Base-by-base conservation (phyloP, 2,888 invertebrate genomes). In the Timema podura region DNA sequence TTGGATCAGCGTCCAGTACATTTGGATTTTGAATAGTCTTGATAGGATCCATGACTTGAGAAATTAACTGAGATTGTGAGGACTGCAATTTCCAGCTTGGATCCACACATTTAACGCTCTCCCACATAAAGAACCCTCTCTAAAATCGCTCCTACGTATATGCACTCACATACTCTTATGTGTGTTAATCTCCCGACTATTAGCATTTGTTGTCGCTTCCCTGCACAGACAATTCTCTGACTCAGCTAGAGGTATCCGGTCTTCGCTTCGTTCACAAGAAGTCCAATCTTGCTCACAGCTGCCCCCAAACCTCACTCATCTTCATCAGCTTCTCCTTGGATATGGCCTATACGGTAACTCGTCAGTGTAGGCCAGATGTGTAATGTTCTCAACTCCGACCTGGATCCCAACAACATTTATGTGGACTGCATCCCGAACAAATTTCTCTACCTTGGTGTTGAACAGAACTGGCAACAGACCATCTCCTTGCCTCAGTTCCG, bases 391-490 rank as follows among this genome's bases (percentile, higher is more conserved):
- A 54, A n/a, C 54, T 54, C 54, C 54, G 1, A 11, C 54, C 16
- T 16, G 0, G 2, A 54, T 10, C 51, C 51, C 51, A 13, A 13
- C 54, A 16, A 54, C 3, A 54, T 54, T 54, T 2, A 15, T 16
- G 7, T 6, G 54, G 54, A 54, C 1, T 6, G 54, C 8, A n/a
- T 54, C 54, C 46, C 7, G 47, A 8, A 45, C 45, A 54, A 68
- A 8, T 11, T 16, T 67, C 30, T 67, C 48, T 16, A 67, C 2
- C 16, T 44, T 30, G 3, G 16, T 5, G 48, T 67, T 67, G 67
- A 67, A 67, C 67, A 67, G 30, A 0, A 67, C n/a, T 15, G 51
- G 49, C 30, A 51, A 67, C 49, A 51, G 49, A 16, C 67, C 67
- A 51, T 67, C 13, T 5, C 51, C 67, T 67, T 67, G 7, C 46